Evolutionary conservation across 92 coral and sea anemone species (phyloP), one percentile per base, ranked within the genome.

Genomic region (Siderastrea radians): DNA sequence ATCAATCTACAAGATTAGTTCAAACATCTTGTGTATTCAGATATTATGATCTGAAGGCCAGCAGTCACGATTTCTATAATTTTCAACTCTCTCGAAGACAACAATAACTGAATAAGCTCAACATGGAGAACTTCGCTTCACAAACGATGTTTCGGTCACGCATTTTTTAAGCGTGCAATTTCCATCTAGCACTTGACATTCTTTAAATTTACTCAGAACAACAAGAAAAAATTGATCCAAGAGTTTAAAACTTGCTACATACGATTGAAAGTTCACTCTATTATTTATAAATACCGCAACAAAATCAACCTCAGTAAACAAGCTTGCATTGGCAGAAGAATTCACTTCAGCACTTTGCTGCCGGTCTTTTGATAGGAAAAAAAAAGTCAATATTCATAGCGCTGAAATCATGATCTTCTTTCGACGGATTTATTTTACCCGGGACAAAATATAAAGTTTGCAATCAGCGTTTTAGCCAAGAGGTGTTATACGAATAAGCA

Each of bases 241-340:
- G 13, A 51, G 3, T 9, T 74, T 66, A 3, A 3, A 74, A 61
- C 17, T 52, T 8, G 12, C 78, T 15, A 17, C 59, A 50, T 54
- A 19, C 3, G 60, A 14, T 38, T 46, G 58, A 72, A 74, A 17
- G 17, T 61, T 61, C 38, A 11, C 78, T 52, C 26, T 50, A 49
- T 74, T 74, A 74, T 52, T 74, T 53, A 74, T 51, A 73, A 74
- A 51, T 53, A 72, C 13, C 77, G 19, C 62, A 74, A 71, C 52
- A 53, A 74, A 74, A 74, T 52, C 46, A 48, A 74, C 44, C 19
- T 16, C 45, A 51, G 77, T 74, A 74, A 48, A 26, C 17, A 74
- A n/a, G 26, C 19, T 71, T 71, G 75, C 75, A 47, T 71, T 47
- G 59, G 14, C 59, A 73, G 19, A 73, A 15, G n/a, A 5, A 14